Evolutionary conservation across 2,888 invertebrate genomes (phyloP), one percentile per base, ranked within the genome.

Genomic region (Habroteleia sp.): DNA sequence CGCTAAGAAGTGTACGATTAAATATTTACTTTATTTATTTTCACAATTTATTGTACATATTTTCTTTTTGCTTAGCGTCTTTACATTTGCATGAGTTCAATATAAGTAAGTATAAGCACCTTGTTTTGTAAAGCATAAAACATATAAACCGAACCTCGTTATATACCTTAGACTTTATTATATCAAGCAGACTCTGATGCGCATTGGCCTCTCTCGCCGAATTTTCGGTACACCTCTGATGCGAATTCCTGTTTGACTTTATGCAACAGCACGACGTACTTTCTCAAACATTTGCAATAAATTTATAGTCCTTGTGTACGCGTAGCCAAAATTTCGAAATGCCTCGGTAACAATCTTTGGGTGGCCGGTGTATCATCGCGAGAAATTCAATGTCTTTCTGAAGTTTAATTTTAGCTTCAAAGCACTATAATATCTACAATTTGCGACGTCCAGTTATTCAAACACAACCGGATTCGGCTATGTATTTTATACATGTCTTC

Each of bases 81-180:
- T 71, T 54, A 62, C 46, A 46, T 54, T 71, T 69, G 42, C 42
- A 31, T 39, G 48, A 17, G 33, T 25, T 58, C 3, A 27, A 6
- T 20, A 46, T 48, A 56, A 37, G 54, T 44, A 23, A 58, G 23
- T 33, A 13, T 52, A 58, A 74, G 62, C 37, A 25, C 62, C 42
- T 54, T 31, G 44, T 41, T n/a, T 46, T 10, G 29, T 44, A 52
- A 35, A 16, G 16, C 52, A 29, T 10, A 16, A 13, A 39, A 39
- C 50, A 10, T 52, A 44, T 44, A 50, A 63, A 46, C 60, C 17
- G 52, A 54, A 31, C 69, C 39, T 58, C 77, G 76, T 78, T 82
- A 78, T 85, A 84, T 83, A 85, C 82, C 76, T 79, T 77, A 42
- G 75, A 82, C 81, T 85, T 85, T 85, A 85, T 85, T 84, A 83